Evolutionary conservation across 2,888 invertebrate species (phyloP), one percentile per base, ranked within the genome.

Genomic region (Sericinus montela): DNA sequence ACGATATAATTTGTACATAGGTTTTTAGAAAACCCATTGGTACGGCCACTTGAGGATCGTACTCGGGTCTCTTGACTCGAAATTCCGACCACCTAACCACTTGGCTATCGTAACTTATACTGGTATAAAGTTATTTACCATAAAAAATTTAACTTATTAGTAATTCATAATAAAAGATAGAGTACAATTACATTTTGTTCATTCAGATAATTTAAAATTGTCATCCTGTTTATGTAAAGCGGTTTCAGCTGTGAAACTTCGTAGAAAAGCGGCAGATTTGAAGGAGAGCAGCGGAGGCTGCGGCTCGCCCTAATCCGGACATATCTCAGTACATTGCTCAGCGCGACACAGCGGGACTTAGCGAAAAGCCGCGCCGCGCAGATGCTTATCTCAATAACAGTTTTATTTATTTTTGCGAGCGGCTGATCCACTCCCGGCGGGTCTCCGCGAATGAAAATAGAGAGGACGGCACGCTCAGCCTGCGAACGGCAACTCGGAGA

Each of bases 341-440:
- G 72, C 75, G 84, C 83, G 84, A 83, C 85, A 82, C 84, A 77
- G 75, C 76, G 81, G 84, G 86, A 83, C 85, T 87, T 86, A 86
- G 84, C 75, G 80, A 65, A 85, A 85, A 85, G 83, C 85, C 85
- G 75, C 74, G 72, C 74, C 69, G 75, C 73, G 81, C 86, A 87
- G 86, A 87, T 86, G 86, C 81, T 87, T 87, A 86, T 86, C 88
- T 82, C 87, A 87, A 87, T 87, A 88, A 87, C 87, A 87, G 84
- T 87, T 87, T 88, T 88, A 87, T 87, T 87, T 88, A 87, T 88
- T 87, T 87, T 86, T 86, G 81, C 81, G 75, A 79, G 78, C 78
- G 77, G 56, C 75, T 84, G 83, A 86, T 86, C 86, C 83, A 56
- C 78, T 78, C 79, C 77, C 82, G 57, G 73, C 65, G 81, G 84